These are phyloP conservation scores for Numida meleagris DNA, from an alignment of 2,113 vertebrate genomes.

Conservation along the genomic window DNA sequence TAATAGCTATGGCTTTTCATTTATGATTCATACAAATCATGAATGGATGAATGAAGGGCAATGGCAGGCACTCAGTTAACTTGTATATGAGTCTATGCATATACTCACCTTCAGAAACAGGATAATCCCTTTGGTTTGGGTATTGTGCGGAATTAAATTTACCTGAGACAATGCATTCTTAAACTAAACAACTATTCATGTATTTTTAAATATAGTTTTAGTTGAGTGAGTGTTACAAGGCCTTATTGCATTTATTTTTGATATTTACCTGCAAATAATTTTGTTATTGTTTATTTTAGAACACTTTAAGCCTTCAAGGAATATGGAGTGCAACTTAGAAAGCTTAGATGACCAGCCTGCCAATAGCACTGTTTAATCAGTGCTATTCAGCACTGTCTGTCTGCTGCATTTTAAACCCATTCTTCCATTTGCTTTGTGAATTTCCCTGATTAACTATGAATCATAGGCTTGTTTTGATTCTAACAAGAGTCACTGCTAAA, in stretches of 20 bases:
- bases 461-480: neutral
- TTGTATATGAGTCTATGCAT: rapidly evolving
- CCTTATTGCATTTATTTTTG: neutral
- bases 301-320: neutral
- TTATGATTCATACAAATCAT: neutral
- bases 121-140: rapidly evolving
- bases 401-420: neutral
- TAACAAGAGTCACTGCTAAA: neutral
- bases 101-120: neutral
- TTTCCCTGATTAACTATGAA: neutral
- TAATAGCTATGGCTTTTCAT: neutral
- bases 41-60: neutral
- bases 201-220: neutral
- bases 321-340: neutral
- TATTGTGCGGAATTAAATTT: neutral
- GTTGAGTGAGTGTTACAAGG: neutral
- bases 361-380: neutral
- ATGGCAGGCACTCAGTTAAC: neutral
- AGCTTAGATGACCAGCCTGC: neutral
- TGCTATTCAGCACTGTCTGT: neutral
- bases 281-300: neutral
- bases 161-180: neutral
- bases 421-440: neutral
- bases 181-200: neutral
- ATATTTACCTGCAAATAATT: neutral